Evolutionary conservation across 2,113 vertebrate genomes (phyloP).

Genomic region (Rousettus leschenaultii): DNA sequence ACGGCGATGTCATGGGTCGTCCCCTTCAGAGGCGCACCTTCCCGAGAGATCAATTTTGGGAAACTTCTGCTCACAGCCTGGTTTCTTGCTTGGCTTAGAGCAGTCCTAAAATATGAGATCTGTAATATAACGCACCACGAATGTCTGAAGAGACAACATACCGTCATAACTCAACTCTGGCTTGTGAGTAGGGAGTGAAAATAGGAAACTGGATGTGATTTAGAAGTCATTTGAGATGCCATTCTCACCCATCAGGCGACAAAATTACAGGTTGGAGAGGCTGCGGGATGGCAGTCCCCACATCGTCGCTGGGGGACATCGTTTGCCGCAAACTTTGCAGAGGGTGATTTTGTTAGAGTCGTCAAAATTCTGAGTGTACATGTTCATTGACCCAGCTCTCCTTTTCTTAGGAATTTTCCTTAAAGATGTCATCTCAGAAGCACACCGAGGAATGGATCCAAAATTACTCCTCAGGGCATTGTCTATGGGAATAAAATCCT

Average conservation of each 20-base stretch:
- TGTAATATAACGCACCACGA: fast-evolving
- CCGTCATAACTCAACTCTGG: not conserved
- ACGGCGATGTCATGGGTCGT: fast-evolving
- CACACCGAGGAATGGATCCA: not conserved
- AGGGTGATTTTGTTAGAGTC: not conserved
- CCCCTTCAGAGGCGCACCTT: not conserved
- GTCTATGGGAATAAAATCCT: not conserved
- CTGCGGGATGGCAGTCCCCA: not conserved
- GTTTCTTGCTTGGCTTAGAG: not conserved
- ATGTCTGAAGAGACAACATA: not conserved
- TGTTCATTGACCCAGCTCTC: not conserved
- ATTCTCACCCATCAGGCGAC: not conserved
- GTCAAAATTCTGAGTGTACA: fast-evolving
- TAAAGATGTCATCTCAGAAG: not conserved
- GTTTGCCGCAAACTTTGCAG: not conserved
- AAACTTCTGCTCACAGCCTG: not conserved
- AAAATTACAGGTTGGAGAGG: not conserved
- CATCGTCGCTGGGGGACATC: fast-evolving
- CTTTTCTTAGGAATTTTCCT: not conserved
- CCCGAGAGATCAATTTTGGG: not conserved
- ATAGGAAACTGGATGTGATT: not conserved
- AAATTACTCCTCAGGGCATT: not conserved
- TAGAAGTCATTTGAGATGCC: not conserved
- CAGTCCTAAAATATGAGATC: not conserved
- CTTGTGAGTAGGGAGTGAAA: not conserved